phyloP scores from a whole-genome alignment of 2,113 vertebrate genomes.

The Gnathonemus echidnorhynchus region DNA sequence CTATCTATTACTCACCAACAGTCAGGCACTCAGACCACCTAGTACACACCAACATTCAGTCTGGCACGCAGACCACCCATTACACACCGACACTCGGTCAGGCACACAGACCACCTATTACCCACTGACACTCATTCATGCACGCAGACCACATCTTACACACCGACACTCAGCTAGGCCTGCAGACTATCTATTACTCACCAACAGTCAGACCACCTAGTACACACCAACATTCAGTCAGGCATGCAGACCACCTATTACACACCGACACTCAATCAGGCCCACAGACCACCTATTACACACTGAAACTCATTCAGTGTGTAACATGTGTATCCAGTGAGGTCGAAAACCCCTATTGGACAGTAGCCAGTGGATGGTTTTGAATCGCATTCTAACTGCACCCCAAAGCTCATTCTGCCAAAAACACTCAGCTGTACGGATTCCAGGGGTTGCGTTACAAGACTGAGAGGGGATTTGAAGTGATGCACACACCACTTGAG shows the following conservation, averaged over 20 bases:
- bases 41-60: background rate
- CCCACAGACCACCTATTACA: background rate
- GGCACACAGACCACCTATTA: background rate
- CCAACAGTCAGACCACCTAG: no score
- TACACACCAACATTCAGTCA: background rate
- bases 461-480: background rate
- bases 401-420: background rate
- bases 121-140: background rate
- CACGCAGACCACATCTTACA: background rate
- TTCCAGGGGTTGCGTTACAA: background rate
- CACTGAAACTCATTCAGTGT: background rate
- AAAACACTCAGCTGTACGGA: background rate
- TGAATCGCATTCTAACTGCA: background rate
- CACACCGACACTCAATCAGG: background rate
- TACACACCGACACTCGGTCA: background rate
- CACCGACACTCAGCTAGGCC: background rate
- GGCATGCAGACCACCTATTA: background rate
- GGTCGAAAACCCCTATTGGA: background rate
- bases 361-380: background rate
- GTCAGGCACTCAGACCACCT: no score
- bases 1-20: background rate
- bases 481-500: background rate
- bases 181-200: background rate
- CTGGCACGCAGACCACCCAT: background rate
- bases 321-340: background rate